A percentile compares a stretch with the other conserved stretches of the same genome.
Evolutionary conservation across 1,140 invertebrate species (phyloP).

Genomic region (Psix sp.): DNA sequence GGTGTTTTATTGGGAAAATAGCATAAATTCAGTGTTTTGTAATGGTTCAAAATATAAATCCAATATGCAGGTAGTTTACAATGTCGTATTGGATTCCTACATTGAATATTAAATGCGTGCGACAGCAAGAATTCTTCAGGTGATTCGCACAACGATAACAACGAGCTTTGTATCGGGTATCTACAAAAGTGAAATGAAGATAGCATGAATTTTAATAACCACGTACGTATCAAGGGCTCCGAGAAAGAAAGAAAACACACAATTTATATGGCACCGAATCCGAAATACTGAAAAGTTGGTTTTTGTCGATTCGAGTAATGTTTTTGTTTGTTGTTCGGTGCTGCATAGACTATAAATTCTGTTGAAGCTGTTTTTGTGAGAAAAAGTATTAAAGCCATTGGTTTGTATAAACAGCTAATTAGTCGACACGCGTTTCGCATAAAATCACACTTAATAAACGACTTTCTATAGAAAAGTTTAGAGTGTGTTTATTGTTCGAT

Average conservation of each 20-base stretch:
- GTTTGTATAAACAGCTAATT: constrained; percentile 10
- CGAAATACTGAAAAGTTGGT: too few species aligned
- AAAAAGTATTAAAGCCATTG: too few species aligned
- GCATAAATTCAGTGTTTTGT: constrained; percentile 1
- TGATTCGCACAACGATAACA: constrained; percentile 43
- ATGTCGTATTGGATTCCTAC: constrained; percentile 26
- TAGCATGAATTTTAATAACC: constrained; percentile 43
- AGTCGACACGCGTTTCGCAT: constrained; percentile 6
- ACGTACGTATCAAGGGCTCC: constrained; percentile 12
- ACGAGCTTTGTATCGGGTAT: constrained; percentile 27
- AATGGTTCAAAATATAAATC: constrained; percentile 28
- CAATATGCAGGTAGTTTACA: constrained; percentile 39
- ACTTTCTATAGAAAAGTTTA: constrained; percentile 31
- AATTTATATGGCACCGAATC: neutral
- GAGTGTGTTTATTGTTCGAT: constrained; percentile 23
- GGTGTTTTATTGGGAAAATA: neutral
- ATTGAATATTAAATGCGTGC: constrained; percentile 44
- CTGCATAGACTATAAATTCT: too few species aligned
- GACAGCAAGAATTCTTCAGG: constrained; percentile 34
- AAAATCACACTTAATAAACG: constrained; percentile 8
- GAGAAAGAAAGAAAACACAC: constrained; percentile 1
- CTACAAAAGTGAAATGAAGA: constrained; percentile 43
- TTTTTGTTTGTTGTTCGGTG: too few species aligned
- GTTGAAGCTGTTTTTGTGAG: too few species aligned
- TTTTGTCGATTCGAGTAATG: too few species aligned